phyloP scores from a whole-genome alignment of 2,888 invertebrate genomes.

The Hoplodrina blanda region DNA sequence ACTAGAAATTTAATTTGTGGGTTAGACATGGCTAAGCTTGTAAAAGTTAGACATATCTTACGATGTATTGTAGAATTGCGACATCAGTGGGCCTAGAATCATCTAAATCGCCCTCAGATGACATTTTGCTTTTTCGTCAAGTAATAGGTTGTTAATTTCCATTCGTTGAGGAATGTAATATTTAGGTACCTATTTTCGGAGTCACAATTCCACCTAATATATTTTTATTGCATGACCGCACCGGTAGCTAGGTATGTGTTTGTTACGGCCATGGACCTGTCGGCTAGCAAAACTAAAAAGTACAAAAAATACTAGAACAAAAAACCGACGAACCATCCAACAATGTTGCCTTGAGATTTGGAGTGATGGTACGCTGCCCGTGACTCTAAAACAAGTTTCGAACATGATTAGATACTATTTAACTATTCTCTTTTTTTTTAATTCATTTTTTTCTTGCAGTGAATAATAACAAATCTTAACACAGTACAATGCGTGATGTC shows the following conservation, averaged over 20 bases:
- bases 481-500: conserved; percentile 15
- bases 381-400: conserved; percentile 38
- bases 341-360: conserved; percentile 22
- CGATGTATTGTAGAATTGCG: not conserved
- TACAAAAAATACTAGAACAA: conserved; percentile 23
- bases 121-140: not conserved
- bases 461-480: conserved; percentile 8
- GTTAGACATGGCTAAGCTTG: conserved; percentile 8
- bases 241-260: not conserved
- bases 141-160: no score
- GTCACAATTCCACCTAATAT: not conserved
- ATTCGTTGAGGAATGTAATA: not conserved
- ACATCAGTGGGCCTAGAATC: not conserved
- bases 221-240: not conserved
- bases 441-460: conserved; percentile 2
- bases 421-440: conserved; percentile 4
- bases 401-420: conserved; percentile 5
- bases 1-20: conserved; percentile 55
- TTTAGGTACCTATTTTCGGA: not conserved
- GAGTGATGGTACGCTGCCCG: conserved; percentile 3
- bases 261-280: not conserved
- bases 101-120: not conserved
- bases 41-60: not conserved
- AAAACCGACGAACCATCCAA: conserved; percentile 20
- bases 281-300: conserved; percentile 5